Conservation (phyloP, 23 tunicate genomes). For the Botrylloides violaceus region DNA sequence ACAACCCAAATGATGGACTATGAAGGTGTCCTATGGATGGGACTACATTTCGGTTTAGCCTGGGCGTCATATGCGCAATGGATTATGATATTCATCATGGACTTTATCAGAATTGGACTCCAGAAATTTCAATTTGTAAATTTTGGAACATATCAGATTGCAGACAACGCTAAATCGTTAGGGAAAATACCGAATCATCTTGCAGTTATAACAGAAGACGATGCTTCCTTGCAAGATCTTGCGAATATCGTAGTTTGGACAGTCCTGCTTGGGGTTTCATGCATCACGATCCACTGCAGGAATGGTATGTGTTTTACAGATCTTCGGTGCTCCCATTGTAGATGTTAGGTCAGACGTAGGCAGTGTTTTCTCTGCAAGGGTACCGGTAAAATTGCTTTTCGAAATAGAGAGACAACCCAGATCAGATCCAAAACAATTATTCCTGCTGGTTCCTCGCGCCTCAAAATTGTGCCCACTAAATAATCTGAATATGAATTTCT, state of each 20-base stretch:
- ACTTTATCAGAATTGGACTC: background rate
- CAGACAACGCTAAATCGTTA: slow-evolving; percentile 18
- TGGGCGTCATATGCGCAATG: slow-evolving; percentile 14
- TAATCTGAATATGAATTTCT: too few relatives aligned
- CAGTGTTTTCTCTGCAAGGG: too few relatives aligned
- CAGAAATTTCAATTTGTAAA: slow-evolving; percentile 1
- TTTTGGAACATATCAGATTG: background rate
- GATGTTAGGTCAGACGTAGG: too few relatives aligned
- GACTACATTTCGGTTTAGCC: slow-evolving; percentile 4
- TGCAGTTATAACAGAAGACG: slow-evolving; percentile 10
- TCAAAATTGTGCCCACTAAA: too few relatives aligned
- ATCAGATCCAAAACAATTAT: too few relatives aligned
- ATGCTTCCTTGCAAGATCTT: slow-evolving; percentile 7
- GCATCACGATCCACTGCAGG: slow-evolving; percentile 10
- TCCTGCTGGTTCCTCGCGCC: too few relatives aligned
- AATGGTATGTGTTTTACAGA: slow-evolving; percentile 17
- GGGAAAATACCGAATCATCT: slow-evolving; percentile 20
- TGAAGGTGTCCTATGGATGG: slow-evolving; percentile 19
- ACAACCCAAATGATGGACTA: background rate
- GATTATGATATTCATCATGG: background rate
- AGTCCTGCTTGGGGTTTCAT: slow-evolving; percentile 20
- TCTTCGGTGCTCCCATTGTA: too few relatives aligned
- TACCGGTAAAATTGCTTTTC: too few relatives aligned
- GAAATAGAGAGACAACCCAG: too few relatives aligned
- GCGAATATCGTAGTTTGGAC: slow-evolving; percentile 20